A percentile compares a stretch with the other conserved stretches of the same genome.
These are phyloP conservation scores for Drosophila repletoides DNA, from an alignment of 1,140 invertebrate genomes.

Conservation along the genomic window DNA sequence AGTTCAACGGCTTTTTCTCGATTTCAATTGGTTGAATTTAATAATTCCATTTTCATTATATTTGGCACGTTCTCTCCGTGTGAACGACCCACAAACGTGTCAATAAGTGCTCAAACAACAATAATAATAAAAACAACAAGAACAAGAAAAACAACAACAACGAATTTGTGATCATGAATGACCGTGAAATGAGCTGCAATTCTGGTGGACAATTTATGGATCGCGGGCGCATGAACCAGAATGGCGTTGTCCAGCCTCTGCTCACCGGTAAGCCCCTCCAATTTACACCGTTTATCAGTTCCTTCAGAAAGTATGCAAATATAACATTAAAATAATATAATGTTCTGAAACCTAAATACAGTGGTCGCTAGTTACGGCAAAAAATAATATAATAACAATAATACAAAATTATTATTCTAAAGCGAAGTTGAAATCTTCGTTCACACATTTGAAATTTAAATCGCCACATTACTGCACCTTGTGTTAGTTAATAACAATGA, in stretches of 20 bases:
- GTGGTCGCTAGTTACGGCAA: too few species aligned
- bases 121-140: constrained; percentile 15
- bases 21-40: constrained; percentile 36
- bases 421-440: too few species aligned
- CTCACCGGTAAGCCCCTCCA: constrained; percentile 90
- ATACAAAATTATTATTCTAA: too few species aligned
- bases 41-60: constrained; percentile 41
- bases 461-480: too few species aligned
- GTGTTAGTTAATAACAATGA: too few species aligned
- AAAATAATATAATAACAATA: too few species aligned
- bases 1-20: constrained; percentile 59
- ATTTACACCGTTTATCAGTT: too few species aligned
- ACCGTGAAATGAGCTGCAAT: constrained; percentile 76
- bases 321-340: too few species aligned
- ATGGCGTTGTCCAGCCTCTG: constrained; percentile 91
- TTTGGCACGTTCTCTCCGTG: constrained; percentile 63
- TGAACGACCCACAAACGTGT: constrained; percentile 37
- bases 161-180: constrained; percentile 68
- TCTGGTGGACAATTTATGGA: constrained; percentile 80
- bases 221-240: constrained; percentile 84
- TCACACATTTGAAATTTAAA: too few species aligned
- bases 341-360: too few species aligned
- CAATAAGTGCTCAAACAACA: constrained; percentile 8
- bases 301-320: too few species aligned
- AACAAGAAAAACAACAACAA: constrained; percentile 17